Evolutionary conservation across 1,140 invertebrate species (phyloP).

Genomic region (Dendrolimus punctatus): DNA sequence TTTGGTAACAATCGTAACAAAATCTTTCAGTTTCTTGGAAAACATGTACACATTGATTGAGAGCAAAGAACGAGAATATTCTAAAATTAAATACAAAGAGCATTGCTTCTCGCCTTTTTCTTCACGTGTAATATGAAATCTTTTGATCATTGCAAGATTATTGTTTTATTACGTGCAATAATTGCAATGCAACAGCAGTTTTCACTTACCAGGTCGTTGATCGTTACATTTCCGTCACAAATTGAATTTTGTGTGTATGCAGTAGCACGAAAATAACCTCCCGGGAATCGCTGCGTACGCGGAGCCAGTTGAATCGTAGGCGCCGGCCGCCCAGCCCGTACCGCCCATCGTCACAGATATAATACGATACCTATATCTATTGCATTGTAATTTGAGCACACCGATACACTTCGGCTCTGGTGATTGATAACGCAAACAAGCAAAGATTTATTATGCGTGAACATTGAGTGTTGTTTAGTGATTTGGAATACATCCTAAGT

Average conservation of each 20-base stretch:
- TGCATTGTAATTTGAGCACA: conserved; percentile 1
- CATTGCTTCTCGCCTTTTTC: no score
- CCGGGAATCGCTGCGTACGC: conserved; percentile 56
- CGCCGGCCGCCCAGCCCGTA: conserved; percentile 37
- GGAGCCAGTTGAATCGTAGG: conserved; percentile 43
- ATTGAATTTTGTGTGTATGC: conserved; percentile 60
- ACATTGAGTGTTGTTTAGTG: conserved; percentile 18
- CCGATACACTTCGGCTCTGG: neutral
- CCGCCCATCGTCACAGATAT: conserved; percentile 27
- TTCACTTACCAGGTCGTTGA: conserved; percentile 55
- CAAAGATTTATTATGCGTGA: conserved; percentile 11
- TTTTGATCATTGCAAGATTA: neutral
- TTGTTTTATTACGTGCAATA: conserved; percentile 1
- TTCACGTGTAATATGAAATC: neutral
- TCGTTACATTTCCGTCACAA: conserved; percentile 64
- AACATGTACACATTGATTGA: no score
- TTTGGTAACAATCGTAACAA: no score
- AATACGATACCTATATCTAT: conserved; percentile 3
- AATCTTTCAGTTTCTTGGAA: no score
- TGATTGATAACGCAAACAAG: conserved; percentile 11
- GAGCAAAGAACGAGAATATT: no score
- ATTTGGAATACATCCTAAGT: conserved; percentile 24
- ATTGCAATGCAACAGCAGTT: conserved; percentile 13
- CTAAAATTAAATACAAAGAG: no score
- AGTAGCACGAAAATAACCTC: conserved; percentile 64